Base-by-base conservation (phyloP, 64 coral and sea anemone genomes). In the Stylophora pistillata region DNA sequence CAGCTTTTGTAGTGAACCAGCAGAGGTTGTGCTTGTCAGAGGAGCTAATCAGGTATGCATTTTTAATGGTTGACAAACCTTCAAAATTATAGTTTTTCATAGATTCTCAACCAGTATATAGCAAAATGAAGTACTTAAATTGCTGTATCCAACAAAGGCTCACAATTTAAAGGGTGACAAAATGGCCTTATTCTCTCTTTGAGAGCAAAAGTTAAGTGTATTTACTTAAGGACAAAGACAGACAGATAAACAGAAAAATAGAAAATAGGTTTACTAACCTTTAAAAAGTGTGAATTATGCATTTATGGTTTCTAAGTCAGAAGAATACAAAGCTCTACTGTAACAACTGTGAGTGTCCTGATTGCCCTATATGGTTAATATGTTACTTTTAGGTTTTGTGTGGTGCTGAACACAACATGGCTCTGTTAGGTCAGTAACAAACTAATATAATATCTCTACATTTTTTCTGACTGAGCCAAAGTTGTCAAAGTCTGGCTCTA, bases 371-470 rank as follows among this genome's bases (percentile, higher is more conserved):
- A 0, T n/a, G n/a, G n/a, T n/a, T n/a, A n/a, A n/a, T n/a, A n/a
- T 77, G 85, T 23, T 87, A 10, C 18, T 27, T 59, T 25, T 60
- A 96, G 94, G 31, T 96, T 17, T 55, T 79, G 11, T 96, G 94
- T 78, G 94, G 94, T 54, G 94, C 94, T 62, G 94, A 96, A 86
- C 90, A 96, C 63, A 96, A 89, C n/a, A 66, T 96, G 57, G 94
- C 74, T 72, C 60, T 96, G 55, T 81, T 73, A 25, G 94, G 94
- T 96, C 31, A 88, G 94, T 85, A 53, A 23, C 25, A 17, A 7
- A 47, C 7, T 47, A 7, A 47, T 7, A 47, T 47, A 0, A 7
- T 47, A 47, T 47, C 37, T 47, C 7, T 1, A 52, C 20, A 77
- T 1, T 10, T 15, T 47, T 15, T 2, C 1, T n/a, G 1, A 74